Percentiles rank a stretch among this genome's conserved stretches.
These are phyloP conservation scores for Macaca nemestrina DNA, from an alignment of 2,113 vertebrate genomes.

Conservation along the genomic window DNA sequence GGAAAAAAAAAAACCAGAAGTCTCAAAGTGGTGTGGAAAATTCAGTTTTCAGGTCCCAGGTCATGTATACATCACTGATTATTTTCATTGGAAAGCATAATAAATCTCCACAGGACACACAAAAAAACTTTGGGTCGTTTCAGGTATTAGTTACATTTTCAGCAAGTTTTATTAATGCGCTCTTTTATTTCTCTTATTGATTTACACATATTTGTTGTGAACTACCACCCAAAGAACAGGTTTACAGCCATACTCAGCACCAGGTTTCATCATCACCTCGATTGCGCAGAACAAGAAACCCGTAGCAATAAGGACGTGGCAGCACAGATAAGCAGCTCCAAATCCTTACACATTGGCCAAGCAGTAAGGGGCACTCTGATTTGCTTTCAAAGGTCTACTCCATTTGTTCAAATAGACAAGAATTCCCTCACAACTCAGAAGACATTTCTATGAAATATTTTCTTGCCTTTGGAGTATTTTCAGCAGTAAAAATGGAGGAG, in stretches of 20 bases:
- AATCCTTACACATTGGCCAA: not conserved
- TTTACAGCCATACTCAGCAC: not conserved
- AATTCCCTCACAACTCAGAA: not conserved
- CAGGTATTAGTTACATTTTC: not conserved
- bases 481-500: not conserved
- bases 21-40: not conserved
- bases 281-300: not conserved
- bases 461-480: not conserved
- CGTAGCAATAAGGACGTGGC: no score
- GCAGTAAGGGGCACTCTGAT: not conserved
- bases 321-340: not conserved
- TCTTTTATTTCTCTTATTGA: conserved; percentile 7
- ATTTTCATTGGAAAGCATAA: conserved; percentile 1
- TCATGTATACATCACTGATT: not conserved
- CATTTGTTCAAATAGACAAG: not conserved
- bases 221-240: not conserved
- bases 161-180: not conserved
- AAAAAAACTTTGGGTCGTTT: not conserved
- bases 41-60: not conserved
- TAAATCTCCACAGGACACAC: not conserved
- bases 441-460: not conserved
- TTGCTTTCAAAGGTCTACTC: not conserved
- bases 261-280: not conserved
- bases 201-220: not conserved
- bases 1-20: not conserved